Evolutionary conservation across 30 jellyfish, hydroid and myxozoan species (phyloP), one percentile per base, ranked within the genome.

Genomic region (Catostylus mosaicus): DNA sequence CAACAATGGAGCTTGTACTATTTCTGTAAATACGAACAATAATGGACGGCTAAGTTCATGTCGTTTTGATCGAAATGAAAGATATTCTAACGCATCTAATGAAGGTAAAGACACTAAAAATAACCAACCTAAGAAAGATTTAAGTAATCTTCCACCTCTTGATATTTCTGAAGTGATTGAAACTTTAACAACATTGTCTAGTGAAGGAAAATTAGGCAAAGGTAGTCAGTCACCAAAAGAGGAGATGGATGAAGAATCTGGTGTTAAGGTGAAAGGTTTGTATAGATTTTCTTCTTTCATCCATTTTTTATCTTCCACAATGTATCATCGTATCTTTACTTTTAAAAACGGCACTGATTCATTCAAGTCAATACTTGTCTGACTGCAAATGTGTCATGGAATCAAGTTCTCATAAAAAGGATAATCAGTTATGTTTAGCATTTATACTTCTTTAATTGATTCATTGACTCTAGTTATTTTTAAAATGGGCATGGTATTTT

Each of bases 111-210:
- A 77, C 20, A 18, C 51, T 2, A 77, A 60, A 60, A 60, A 33
- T 35, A 77, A 46, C 26, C 88, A 77, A 22, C 66, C 78, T 19
- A 84, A 65, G 45, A 84, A 84, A 35, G 95, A 84, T 50, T 40
- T 84, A 38, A 77, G 84, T 36, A 83, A 82, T 20, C 47, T 90
- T 51, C 97, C 97, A 31, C 97, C 97, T 29, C 85, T 90, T 7
- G 91, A 90, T 71, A 90, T 90, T 27, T 68, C 90, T 34, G 97
- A 90, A 61, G 97, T 90, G 43, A 90, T 90, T 3, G 97, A 90
- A 20, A 90, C 97, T 20, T 68, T 90, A 29, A 59, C 97, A 45
- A 63, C 97, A 11, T 77, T 90, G 68, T 71, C 95, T 14, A 83
- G 89, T 67, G 88, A 90, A 66, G 95, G 95, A 50, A 67, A 82